These are phyloP conservation scores for Cynoglossus semilaevis DNA, from an alignment of 2,113 vertebrate genomes.

Conservation along the genomic window DNA sequence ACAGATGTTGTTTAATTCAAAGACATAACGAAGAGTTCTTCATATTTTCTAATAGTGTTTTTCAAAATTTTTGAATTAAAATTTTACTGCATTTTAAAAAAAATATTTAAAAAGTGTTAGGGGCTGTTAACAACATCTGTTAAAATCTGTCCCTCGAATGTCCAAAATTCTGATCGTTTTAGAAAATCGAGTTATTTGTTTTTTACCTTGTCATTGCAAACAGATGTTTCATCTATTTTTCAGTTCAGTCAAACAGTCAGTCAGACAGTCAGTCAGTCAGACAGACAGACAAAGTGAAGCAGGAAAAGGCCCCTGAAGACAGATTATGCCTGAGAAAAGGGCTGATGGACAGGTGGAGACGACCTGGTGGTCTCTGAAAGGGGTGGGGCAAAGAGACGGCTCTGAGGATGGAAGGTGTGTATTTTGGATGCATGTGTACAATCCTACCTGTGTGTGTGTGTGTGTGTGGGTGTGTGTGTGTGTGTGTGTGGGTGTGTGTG, in stretches of 20 bases:
- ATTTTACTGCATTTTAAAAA: no score
- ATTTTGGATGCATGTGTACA: conserved; percentile 12
- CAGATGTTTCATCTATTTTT: background rate
- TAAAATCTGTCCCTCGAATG: no score
- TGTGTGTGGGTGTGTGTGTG: conserved; percentile 3
- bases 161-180: no score
- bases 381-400: background rate
- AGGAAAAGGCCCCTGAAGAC: conserved; percentile 22
- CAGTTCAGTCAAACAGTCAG: background rate
- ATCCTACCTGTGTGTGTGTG: background rate
- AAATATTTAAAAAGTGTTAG: no score
- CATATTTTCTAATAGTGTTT: no score
- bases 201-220: background rate
- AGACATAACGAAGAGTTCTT: no score
- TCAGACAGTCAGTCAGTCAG: no score
- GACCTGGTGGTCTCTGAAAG: conserved; percentile 38
- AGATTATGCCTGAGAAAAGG: conserved; percentile 36
- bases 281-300: conserved; percentile 9
- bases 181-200: no score
- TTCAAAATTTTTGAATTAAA: no score
- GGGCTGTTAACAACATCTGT: no score
- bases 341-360: conserved; percentile 38
- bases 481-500: conserved; percentile 3
- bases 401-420: conserved; percentile 5
- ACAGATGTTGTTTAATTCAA: no score